Base-by-base conservation (phyloP, 2,113 vertebrate species). In the Lepus timidus region DNA sequence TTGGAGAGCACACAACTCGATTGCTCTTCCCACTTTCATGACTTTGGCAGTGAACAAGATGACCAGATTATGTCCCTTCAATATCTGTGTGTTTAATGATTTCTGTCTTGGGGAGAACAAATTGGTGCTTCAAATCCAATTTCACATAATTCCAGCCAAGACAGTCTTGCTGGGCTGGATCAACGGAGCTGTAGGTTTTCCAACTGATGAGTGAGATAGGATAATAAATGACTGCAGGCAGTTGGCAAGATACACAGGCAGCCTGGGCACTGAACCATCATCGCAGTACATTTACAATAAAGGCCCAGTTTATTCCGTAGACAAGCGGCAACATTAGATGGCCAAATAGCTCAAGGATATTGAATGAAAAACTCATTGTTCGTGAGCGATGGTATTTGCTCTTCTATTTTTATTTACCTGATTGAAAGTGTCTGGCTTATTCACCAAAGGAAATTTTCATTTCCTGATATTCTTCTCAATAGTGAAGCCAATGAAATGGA, bases 351-450 rank as follows among this genome's bases (percentile, higher is more conserved):
- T 87, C 49, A 67, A 75, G 78, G 80, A 93, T 83, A 91, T 78
- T 85, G 81, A 88, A 85, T 62, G 94, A 90, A 81, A 91, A 90
- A 23, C 64, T n/a, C 68, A 90, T n/a, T 80, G 58, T 88, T 83
- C 58, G 20, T 88, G 85, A 95, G 70, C 81, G 79, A 85, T 88
- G 88, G 71, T 80, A 81, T 95, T 88, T 93, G 73, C 70, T 79
- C 62, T 94, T 95, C 84, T 85, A 27, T 95, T 93, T 95, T 91
- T 91, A 73, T 96, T 97, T 95, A 95, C 70, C 58, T 83, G 33
- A 93, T 75, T 84, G 87, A 71, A 97, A 85, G 74, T 71, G 64
- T 85, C 89, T 29, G 20, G 73, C 36, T 94, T 92, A 75, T 90
- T 93, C 74, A 62, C 76, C 10, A 52, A 85, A 65, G 90, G 89